A percentile compares a stretch with the other conserved stretches of the same genome.
Evolutionary conservation across 2,888 invertebrate species (phyloP).

Genomic region (Hyppa rectilinea): DNA sequence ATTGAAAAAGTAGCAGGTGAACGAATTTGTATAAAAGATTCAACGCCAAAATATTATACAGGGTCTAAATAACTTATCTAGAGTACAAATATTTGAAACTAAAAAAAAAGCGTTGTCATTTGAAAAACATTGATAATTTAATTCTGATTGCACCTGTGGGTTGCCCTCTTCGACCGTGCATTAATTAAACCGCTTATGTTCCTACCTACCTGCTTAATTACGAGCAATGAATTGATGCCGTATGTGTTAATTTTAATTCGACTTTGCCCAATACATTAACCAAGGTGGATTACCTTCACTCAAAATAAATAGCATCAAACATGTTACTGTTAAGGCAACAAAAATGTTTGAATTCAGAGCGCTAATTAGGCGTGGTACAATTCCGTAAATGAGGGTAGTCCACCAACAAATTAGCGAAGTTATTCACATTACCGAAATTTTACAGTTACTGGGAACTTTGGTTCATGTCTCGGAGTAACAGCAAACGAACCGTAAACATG

Average conservation of each 20-base stretch:
- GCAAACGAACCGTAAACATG: conserved; percentile 46
- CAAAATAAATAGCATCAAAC: conserved; percentile 28
- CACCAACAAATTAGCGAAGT: conserved; percentile 23
- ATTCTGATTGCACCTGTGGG: conserved; percentile 34
- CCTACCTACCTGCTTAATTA: conserved; percentile 28
- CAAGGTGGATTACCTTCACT: conserved; percentile 48
- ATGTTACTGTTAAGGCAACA: conserved; percentile 18
- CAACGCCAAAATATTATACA: background rate
- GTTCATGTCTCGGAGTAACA: conserved; percentile 25
- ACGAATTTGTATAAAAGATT: conserved; percentile 9
- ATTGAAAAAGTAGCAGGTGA: conserved; percentile 6
- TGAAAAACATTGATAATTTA: conserved; percentile 9
- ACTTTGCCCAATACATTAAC: conserved; percentile 43
- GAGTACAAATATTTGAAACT: background rate
- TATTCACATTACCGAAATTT: conserved; percentile 32
- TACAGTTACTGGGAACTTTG: conserved; percentile 17
- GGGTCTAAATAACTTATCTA: too few species aligned
- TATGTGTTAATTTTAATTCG: conserved; percentile 32
- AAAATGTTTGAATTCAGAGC: conserved; percentile 7
- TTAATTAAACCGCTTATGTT: conserved; percentile 41
- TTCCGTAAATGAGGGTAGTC: conserved; percentile 43
- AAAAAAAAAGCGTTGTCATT: conserved; percentile 21
- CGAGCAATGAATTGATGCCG: conserved; percentile 23
- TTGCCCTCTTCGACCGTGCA: conserved; percentile 44
- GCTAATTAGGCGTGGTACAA: conserved; percentile 25